Evolutionary conservation across 2,113 vertebrate genomes (phyloP).

Genomic region (Amblyornis subalaris): DNA sequence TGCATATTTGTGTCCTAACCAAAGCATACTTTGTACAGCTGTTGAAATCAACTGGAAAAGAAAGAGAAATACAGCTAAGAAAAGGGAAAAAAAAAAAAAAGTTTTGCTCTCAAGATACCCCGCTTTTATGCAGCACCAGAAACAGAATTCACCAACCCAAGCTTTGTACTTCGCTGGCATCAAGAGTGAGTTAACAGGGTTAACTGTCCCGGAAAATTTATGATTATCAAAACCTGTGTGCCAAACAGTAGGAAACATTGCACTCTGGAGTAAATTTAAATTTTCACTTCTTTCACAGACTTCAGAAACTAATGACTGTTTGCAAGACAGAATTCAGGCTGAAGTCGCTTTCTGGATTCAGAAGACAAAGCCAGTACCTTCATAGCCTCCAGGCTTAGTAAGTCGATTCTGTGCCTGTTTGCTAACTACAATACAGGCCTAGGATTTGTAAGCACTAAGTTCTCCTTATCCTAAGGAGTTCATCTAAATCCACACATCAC

Average conservation of each 20-base stretch:
- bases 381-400: background rate
- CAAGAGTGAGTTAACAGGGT: background rate
- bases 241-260: background rate
- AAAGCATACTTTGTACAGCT: background rate
- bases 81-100: accelerated
- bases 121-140: background rate
- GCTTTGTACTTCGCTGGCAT: background rate
- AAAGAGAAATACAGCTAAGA: background rate
- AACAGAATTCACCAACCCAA: background rate
- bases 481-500: background rate
- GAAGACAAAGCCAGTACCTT: background rate
- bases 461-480: background rate
- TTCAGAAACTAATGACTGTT: background rate
- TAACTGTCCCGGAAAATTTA: background rate
- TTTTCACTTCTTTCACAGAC: background rate
- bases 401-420: background rate
- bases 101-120: background rate
- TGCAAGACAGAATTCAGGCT: background rate
- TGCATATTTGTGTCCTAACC: background rate
- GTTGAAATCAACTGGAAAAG: background rate
- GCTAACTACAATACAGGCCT: background rate
- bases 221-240: background rate
- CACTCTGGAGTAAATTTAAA: no score
- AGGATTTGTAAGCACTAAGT: background rate
- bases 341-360: background rate